Evolutionary conservation across 2,888 invertebrate genomes (phyloP), one percentile per base, ranked within the genome.

Genomic region (Drosophila neonasuta): DNA sequence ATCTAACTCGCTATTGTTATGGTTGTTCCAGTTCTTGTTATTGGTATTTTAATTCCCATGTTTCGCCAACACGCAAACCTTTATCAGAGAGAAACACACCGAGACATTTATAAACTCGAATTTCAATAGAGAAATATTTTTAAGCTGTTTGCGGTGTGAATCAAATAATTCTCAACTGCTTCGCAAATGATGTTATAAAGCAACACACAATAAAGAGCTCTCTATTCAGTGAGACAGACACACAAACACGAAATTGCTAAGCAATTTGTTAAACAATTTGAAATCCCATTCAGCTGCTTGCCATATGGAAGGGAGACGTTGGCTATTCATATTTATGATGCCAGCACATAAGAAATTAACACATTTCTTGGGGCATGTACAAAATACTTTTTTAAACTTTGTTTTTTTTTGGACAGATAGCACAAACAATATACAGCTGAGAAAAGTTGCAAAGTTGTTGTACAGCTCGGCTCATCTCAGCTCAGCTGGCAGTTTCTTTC

Each of bases 1-100:
- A 70, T n/a, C 32, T 9, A 36, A 15, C 39, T 39, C 63, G 34
- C 44, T 56, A 64, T 75, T 65, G 49, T 56, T 64, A 41, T 70
- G 39, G 29, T 49, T 68, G 50, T 62, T 64, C 55, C 49, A 50
- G 59, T 70, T 62, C 42, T 30, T 69, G 44, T 30, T 71, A 29
- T 32, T 57, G 24, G 51, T 65, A 39, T 42, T 59, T 61, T 60
- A 54, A 74, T 69, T 74, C 71, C 63, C 64, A 82, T 79, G 83
- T 67, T 60, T 46, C 52, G 54, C 41, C 68, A 72, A 58, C 86
- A 86, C 83, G 86, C 86, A 70, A 86, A 36, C 55, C 65, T 57
- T 68, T 74, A 71, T 80, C 65, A 73, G 15, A 15, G 54, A 24
- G 1, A 4, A 24, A 6, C 20, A 51, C 56, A 3, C 9, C 6